These are phyloP conservation scores for Entomyzon cyanotis DNA, from an alignment of 2,113 vertebrate genomes.

Conservation along the genomic window DNA sequence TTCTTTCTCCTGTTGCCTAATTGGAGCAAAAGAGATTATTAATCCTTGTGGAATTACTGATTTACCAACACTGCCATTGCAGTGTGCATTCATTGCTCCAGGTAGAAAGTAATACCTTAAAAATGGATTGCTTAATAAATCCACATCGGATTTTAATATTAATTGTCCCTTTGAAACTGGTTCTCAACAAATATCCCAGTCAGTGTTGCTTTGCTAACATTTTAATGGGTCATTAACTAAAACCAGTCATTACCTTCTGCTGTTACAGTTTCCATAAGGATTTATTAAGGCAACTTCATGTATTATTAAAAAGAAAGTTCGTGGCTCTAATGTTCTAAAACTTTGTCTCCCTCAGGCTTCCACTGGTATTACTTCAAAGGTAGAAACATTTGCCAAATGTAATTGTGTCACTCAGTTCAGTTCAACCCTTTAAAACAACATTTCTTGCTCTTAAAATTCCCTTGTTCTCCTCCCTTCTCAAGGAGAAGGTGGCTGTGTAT, in stretches of 20 bases:
- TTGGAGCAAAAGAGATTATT: conserved; percentile 27
- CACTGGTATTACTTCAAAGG: conserved; percentile 9
- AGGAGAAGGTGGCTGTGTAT: neutral
- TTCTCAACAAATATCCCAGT: conserved; percentile 38
- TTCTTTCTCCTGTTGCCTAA: neutral
- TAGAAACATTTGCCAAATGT: neutral
- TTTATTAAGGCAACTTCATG: conserved; percentile 47
- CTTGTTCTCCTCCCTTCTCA: neutral
- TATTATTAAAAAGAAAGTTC: conserved; percentile 51
- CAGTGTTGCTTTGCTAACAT: conserved; percentile 26
- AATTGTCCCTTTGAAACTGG: conserved; percentile 35
- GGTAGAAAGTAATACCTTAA: conserved; percentile 11
- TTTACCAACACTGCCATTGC: neutral
- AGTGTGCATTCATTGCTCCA: neutral
- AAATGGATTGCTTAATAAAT: conserved; percentile 52
- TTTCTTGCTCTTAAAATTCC: neutral
- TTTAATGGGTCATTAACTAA: conserved; percentile 63
- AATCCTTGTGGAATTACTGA: conserved; percentile 4
- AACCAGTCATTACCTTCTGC: conserved; percentile 48
- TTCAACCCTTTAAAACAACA: neutral
- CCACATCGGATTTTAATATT: conserved; percentile 54
- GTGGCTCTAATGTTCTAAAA: neutral
- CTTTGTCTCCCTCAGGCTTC: conserved; percentile 24
- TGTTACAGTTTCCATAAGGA: conserved; percentile 34
- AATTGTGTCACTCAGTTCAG: neutral